Evolutionary conservation across 1,140 invertebrate species (phyloP).

Genomic region (Atopsyche davidsoni): DNA sequence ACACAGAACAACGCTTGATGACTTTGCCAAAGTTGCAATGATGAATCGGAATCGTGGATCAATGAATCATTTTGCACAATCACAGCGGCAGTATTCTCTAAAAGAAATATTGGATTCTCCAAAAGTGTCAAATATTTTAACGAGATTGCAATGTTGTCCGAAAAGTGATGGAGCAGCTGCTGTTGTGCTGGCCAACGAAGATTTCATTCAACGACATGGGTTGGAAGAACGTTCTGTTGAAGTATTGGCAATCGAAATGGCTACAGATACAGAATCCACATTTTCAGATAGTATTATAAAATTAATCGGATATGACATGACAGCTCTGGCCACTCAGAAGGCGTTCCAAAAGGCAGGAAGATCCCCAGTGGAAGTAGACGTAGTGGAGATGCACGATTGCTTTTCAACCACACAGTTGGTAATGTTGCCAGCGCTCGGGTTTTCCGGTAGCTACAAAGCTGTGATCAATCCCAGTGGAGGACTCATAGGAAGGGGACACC

Average conservation of each 20-base stretch:
- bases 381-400: slow-evolving; percentile 98
- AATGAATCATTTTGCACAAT: slow-evolving; percentile 95
- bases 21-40: slow-evolving; percentile 95
- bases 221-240: slow-evolving; percentile 85
- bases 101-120: slow-evolving; percentile 85
- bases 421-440: slow-evolving; percentile 93
- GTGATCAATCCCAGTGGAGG: slow-evolving; percentile 98
- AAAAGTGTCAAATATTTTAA: slow-evolving; percentile 81
- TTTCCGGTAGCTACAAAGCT: slow-evolving; percentile 96
- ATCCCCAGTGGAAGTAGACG: slow-evolving; percentile 78
- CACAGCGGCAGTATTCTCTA: slow-evolving; percentile 80
- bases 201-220: slow-evolving; percentile 78
- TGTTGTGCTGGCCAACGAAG: slow-evolving; percentile 83
- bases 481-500: slow-evolving; percentile 97
- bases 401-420: slow-evolving; percentile 97
- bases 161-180: slow-evolving; percentile 95
- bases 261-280: slow-evolving; percentile 80
- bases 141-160: slow-evolving; percentile 94
- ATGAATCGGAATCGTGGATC: slow-evolving; percentile 96
- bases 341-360: slow-evolving; percentile 74
- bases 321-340: slow-evolving; percentile 72
- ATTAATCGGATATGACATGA: slow-evolving; percentile 95
- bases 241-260: slow-evolving; percentile 94
- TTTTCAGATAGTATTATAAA: slow-evolving; percentile 88
- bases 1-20: slow-evolving; percentile 87